Evolutionary conservation across 2,797 vertebrate genomes (phyloP), one percentile per base, ranked within the genome.

Genomic region (Strix occidentalis): DNA sequence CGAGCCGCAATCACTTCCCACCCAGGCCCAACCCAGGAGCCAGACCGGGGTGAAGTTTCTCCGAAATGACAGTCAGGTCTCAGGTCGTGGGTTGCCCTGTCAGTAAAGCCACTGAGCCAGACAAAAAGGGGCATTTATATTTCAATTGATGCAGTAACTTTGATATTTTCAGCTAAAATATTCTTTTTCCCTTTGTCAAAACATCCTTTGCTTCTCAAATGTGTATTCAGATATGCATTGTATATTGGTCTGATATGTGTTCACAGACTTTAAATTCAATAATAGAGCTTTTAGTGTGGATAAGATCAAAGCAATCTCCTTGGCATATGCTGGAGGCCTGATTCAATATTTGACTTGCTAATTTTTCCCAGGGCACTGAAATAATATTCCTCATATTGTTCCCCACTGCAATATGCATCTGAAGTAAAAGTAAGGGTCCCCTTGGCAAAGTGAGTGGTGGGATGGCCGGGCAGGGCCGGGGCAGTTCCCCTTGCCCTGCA

Each of bases 311-410:
- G 98, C 98, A 97, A 97, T 98, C 98, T 98, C 98, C 95, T 98
- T 98, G 98, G 98, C 98, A 97, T 98, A 98, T 98, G 98, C 98
- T 98, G 97, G 94, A 97, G 98, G 98, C 98, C 98, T 97, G 98
- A 98, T 98, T 98, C 98, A 97, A 98, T 98, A 99, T 99, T 99
- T 99, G 98, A 99, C 98, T 99, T 99, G 98, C 98, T 98, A 98
- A 99, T 99, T 98, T 98, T 98, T 98, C 98, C 98, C 98, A 98
- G 97, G 98, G 98, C 97, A 97, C 97, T 96, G 97, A 97, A 98
- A 98, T 98, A 97, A 98, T 98, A 98, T 97, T 98, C 97, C 96
- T 98, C 95, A 92, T 97, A 98, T 98, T 98, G 98, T 98, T 98
- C 96, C 95, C 98, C 68, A 50, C 96, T 77, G 89, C 93, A 97